Base-by-base conservation (phyloP, 2,888 invertebrate genomes). In the Poecilobothrus nobilitatus region DNA sequence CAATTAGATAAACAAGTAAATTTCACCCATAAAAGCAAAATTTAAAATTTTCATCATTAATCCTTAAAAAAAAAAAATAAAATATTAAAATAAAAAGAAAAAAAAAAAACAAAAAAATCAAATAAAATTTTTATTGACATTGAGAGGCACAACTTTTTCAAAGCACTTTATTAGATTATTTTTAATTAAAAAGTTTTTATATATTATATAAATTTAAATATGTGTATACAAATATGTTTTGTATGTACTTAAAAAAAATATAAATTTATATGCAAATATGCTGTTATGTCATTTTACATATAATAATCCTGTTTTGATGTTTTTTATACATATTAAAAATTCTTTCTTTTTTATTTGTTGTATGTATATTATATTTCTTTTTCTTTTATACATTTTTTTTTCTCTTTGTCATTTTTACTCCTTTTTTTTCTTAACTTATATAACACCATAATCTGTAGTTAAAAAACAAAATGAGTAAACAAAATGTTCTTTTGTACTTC, bases 151-250 rank as follows among this genome's bases (percentile, higher is more conserved):
- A 53, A 53, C 53, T 53, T 53, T 53, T 53, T 18, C 53, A 53
- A 53, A 53, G 53, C 53, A 53, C 53, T 53, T 53, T 53, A 53
- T 53, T 53, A 53, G 18, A 53, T 53, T 53, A 53, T 53, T 53
- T 53, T 53, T 53, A 53, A 53, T 53, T 53, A 53, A 53, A 53
- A 53, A 53, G 53, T 53, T 53, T 53, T 53, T 53, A 53, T 53
- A 12, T 53, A 53, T 53, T 15, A 53, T n/a, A 53, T 18, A 53
- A 3, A 53, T 53, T 18, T 53, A 18, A 12, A 53, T 53, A 53
- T 53, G 9, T 37, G 12, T 37, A 53, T 53, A 53, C 53, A 53
- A 12, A 53, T 37, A 37, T 37, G 2, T 53, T 53, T 44, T 44
- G 12, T 44, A 6, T 44, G 12, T 53, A n/a, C 18, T 12, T 15